Evolutionary conservation across 1,140 invertebrate species (phyloP).

Genomic region (Planococcus citri): DNA sequence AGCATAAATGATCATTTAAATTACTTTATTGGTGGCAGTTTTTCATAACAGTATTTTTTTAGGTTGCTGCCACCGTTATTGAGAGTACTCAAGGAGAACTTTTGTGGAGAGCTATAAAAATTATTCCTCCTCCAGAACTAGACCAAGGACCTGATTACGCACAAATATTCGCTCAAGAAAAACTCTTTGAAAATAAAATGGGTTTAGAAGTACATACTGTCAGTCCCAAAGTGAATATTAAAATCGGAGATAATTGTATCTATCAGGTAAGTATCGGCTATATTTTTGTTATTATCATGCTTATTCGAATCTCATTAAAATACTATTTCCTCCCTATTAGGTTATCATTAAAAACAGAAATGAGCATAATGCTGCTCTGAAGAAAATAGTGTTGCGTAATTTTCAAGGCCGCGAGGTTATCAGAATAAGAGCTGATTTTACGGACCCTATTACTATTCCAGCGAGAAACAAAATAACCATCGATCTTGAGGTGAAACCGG

Average conservation of each 20-base stretch:
- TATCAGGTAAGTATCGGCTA: neutral
- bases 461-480: neutral
- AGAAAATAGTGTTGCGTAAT: neutral
- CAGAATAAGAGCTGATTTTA: neutral
- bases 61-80: slow-evolving; percentile 45
- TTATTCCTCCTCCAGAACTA: slow-evolving; percentile 19
- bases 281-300: neutral
- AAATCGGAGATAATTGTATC: neutral
- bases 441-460: neutral
- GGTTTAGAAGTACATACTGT: neutral
- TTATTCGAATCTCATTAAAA: neutral
- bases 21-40: slow-evolving; percentile 22
- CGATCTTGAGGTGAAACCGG: neutral
- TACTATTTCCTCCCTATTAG: neutral
- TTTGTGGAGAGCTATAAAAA: slow-evolving; percentile 27
- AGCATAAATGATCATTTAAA: neutral
- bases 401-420: neutral
- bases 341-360: neutral
- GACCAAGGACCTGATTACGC: slow-evolving; percentile 31
- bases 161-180: neutral
- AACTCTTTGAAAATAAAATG: neutral
- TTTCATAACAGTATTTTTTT: slow-evolving; percentile 14
- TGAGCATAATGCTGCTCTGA: neutral
- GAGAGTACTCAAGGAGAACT: slow-evolving; percentile 51
- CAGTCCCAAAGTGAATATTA: neutral